Evolutionary conservation across 2,113 vertebrate genomes (phyloP), one percentile per base, ranked within the genome.

Genomic region (Corydoras maculifer): DNA sequence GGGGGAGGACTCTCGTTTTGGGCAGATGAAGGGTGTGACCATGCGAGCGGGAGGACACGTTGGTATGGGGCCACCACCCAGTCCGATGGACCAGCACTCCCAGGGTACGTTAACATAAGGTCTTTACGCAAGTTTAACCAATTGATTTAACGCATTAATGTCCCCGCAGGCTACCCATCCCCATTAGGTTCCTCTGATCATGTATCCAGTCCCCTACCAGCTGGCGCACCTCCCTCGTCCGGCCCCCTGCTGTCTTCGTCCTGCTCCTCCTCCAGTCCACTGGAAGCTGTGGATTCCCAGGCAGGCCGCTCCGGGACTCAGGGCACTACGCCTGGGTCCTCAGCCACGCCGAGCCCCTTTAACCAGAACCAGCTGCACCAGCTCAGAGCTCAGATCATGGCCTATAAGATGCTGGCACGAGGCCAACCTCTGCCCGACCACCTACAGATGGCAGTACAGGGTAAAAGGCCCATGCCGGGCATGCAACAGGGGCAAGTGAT

Each of bases 331-430:
- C 72, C 68, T 0, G 79, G 80, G 14, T 65, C 94, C 3, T 94
- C 95, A 0, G 94, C 95, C 72, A 98, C 95, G 80, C 95, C 94
- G 0, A 94, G 95, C 0, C 94, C 95, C 0, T 99, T 99, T 70
- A 99, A 98, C 86, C 96, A 97, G 84, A 97, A 94, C 76, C 96
- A 99, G 86, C 75, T 99, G 72, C 96, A 99, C 82, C 96, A 99
- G 82, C 86, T 99, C 31, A 80, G 96, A 7, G 96, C 96, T 0
- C 96, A 99, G 79, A 99, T 99, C 75, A 99, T 99, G 96, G 96
- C 96, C 3, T 99, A 99, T 79, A 99, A 98, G 83, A 96, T 99
- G 93, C 86, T 99, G 68, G 93, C 96, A 0, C 85, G 95, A 11
- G 93, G 92, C 2, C 95, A 99, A 69, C 90, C 94, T 0, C 81